Percentiles rank a stretch among this genome's conserved stretches.
These are phyloP conservation scores for Otis tarda DNA, from an alignment of 2,113 vertebrate species.

Conservation along the genomic window DNA sequence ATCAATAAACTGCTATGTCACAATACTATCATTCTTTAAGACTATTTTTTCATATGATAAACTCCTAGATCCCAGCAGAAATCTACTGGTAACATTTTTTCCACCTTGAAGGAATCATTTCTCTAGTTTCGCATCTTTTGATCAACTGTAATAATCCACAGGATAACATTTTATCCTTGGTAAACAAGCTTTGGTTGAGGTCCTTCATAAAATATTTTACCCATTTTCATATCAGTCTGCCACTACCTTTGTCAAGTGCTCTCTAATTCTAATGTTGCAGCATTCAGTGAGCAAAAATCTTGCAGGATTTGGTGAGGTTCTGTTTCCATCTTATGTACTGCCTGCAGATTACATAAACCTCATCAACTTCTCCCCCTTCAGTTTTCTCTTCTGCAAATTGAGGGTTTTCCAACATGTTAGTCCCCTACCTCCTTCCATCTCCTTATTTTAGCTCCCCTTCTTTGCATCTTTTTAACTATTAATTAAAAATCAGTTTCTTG, in stretches of 20 bases:
- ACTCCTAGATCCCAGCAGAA: neutral
- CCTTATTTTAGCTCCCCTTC: neutral
- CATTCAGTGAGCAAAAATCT: neutral
- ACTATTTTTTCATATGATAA: neutral
- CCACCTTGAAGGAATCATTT: neutral
- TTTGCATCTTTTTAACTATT: neutral
- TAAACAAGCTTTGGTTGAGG: neutral
- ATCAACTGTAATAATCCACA: neutral
- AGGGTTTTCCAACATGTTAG: neutral
- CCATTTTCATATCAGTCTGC: neutral
- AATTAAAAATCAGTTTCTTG: neutral
- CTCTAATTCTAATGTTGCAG: neutral
- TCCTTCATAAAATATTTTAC: neutral
- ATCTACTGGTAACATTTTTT: neutral
- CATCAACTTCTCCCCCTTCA: neutral
- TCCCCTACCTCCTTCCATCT: neutral
- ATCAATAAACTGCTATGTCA: neutral
- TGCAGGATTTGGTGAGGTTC: neutral
- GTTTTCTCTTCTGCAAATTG: neutral
- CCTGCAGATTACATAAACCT: neutral
- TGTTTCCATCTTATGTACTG: neutral
- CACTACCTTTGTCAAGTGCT: neutral
- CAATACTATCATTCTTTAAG: neutral
- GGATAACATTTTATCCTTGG: neutral
- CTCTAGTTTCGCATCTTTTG: neutral